A percentile compares a stretch with the other conserved stretches of the same genome.
phyloP scores from a whole-genome alignment of 2,113 vertebrate genomes.

The Sturnira hondurensis region DNA sequence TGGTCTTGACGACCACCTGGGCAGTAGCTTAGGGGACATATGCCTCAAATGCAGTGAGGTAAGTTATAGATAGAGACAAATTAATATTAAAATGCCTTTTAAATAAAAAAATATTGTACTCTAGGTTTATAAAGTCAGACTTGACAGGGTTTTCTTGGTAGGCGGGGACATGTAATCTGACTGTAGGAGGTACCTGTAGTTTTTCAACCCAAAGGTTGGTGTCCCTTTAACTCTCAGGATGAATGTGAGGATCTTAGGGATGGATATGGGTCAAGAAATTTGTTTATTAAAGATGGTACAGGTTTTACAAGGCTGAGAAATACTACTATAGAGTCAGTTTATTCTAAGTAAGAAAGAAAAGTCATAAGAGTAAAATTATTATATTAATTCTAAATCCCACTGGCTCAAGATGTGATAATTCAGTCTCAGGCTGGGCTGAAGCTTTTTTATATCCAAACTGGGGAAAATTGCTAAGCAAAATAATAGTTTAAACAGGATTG shows the following conservation, averaged over 20 bases:
- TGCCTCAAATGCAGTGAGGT: background rate
- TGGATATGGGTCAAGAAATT: background rate
- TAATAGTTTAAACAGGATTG: conserved; percentile 64
- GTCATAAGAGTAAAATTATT: conserved; percentile 27
- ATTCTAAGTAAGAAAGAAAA: background rate
- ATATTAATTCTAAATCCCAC: conserved; percentile 4
- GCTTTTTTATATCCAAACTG: conserved; percentile 54
- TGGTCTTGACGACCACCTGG: background rate
- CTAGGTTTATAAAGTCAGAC: background rate
- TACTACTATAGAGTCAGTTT: background rate
- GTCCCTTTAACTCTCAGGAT: background rate
- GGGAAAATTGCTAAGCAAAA: conserved; percentile 64
- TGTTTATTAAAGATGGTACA: background rate
- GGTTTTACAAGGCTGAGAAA: background rate
- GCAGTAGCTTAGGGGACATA: background rate
- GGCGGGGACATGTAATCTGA: background rate
- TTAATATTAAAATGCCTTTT: conserved; percentile 1
- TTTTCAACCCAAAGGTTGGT: background rate
- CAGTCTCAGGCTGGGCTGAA: conserved; percentile 40
- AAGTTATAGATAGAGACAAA: background rate
- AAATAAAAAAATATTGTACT: conserved; percentile 20
- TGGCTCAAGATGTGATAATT: conserved; percentile 47
- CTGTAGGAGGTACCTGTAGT: background rate
- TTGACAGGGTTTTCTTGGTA: background rate
- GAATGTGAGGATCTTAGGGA: background rate